Evolutionary conservation across 2,888 invertebrate genomes (phyloP).

Genomic region (Oligia fasciuncula): DNA sequence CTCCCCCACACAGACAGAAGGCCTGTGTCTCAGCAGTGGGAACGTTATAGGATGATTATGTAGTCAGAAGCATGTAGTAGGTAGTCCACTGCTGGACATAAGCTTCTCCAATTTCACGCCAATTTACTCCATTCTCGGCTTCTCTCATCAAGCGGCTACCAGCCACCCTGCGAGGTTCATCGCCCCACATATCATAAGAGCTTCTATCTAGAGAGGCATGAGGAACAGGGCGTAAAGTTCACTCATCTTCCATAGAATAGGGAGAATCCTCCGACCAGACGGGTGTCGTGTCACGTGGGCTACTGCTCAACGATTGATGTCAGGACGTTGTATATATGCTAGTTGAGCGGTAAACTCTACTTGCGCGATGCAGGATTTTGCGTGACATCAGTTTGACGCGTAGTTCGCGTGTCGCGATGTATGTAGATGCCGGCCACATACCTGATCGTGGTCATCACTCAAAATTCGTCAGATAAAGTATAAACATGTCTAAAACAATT

Average conservation of each 20-base stretch:
- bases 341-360: background rate
- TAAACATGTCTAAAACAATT: background rate
- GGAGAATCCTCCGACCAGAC: no score
- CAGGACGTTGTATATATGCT: no score
- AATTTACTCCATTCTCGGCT: background rate
- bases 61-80: no score
- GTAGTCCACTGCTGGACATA: background rate
- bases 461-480: background rate
- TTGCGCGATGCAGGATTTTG: background rate
- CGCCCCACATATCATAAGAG: background rate
- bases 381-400: background rate
- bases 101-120: background rate
- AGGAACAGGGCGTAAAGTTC: background rate
- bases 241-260: no score
- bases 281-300: no score
- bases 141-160: background rate
- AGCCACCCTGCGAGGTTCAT: no score
- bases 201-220: background rate
- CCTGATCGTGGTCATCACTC: background rate
- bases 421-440: background rate
- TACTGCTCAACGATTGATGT: no score
- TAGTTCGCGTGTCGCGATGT: background rate
- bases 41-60: no score
- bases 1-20: no score
- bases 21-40: no score